Evolutionary conservation across 2,113 vertebrate species (phyloP), one percentile per base, ranked within the genome.

Genomic region (Asarcornis scutulata): DNA sequence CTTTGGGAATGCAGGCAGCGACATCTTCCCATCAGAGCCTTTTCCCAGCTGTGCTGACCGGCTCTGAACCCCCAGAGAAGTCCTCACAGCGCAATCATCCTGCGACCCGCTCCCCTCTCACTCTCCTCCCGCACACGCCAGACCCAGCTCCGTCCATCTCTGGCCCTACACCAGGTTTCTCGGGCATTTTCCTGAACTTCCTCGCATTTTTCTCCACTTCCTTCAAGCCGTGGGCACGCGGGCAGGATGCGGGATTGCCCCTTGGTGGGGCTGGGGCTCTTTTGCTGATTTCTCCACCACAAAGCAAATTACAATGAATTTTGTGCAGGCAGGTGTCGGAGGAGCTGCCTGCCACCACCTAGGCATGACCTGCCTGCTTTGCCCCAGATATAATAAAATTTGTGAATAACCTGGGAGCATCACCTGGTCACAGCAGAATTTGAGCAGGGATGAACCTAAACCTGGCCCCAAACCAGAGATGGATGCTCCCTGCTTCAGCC

Each of bases 1-100:
- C 93, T 93, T 40, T 40, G 88, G 86, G 90, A 95, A 91, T 88
- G 73, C 66, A 91, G 79, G 87, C 91, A 82, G 80, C 80, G 86
- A 34, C 34, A 73, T 85, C 93, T 80, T 68, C 77, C 75, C 83
- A n/a, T 25, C 42, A 0, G 2, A 68, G 91, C 76, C 50, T 95
- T 95, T 81, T 88, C 80, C 64, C 92, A 86, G 83, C 73, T 81
- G 38, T 18, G 1, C 42, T 27, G 38, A 23, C 2, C 16, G 78
- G 34, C 75, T 62, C 14, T 5, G 55, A 93, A 25, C 29, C 53
- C 36, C 42, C 38, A 5, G 36, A 72, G 89, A 79, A n/a, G 15
- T 32, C 56, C 34, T 14, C 16, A 6, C 16, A 36, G 64, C 9
- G 13, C 36, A 17, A 40, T 36, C 67, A 40, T 34, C 1, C 40